phyloP scores from a whole-genome alignment of 1,140 invertebrate species.

The Drosophila burlai region DNA sequence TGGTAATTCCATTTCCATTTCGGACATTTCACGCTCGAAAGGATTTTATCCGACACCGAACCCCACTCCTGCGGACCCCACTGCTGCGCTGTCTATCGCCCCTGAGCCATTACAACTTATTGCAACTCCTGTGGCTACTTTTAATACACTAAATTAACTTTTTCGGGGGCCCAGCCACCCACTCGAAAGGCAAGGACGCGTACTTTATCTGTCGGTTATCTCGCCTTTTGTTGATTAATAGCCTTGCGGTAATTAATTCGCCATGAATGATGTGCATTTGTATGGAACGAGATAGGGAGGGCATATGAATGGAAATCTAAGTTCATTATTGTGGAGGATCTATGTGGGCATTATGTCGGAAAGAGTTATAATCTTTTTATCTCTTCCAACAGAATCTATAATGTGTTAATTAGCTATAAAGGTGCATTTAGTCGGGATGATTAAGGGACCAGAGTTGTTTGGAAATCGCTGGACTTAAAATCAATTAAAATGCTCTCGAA shows the following conservation, averaged over 20 bases:
- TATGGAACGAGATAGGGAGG: slow-evolving; percentile 14
- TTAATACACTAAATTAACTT: slow-evolving; percentile 82
- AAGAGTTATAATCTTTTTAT: background rate
- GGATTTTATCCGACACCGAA: slow-evolving; percentile 32
- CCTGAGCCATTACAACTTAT: slow-evolving; percentile 70
- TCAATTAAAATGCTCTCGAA: background rate
- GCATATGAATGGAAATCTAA: slow-evolving; percentile 11
- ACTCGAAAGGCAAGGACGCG: slow-evolving; percentile 36
- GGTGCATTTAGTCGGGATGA: background rate
- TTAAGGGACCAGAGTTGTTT: background rate
- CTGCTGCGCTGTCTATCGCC: slow-evolving; percentile 62
- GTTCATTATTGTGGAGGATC: slow-evolving; percentile 8
- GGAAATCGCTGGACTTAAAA: background rate
- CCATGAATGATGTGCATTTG: slow-evolving; percentile 62
- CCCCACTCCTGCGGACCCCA: slow-evolving; percentile 2
- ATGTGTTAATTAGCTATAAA: slow-evolving; percentile 25
- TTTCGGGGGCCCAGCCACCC: slow-evolving; percentile 33
- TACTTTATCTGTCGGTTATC: slow-evolving; percentile 73
- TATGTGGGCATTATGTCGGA: background rate
- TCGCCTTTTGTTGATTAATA: slow-evolving; percentile 71
- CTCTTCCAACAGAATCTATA: background rate
- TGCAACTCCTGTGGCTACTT: slow-evolving; percentile 70
- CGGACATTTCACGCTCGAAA: slow-evolving; percentile 68
- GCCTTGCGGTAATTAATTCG: slow-evolving; percentile 78
- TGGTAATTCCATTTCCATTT: slow-evolving; percentile 70